These are phyloP conservation scores for Panagrolaimus sp. DNA, from an alignment of 1,140 invertebrate genomes.

Conservation along the genomic window DNA sequence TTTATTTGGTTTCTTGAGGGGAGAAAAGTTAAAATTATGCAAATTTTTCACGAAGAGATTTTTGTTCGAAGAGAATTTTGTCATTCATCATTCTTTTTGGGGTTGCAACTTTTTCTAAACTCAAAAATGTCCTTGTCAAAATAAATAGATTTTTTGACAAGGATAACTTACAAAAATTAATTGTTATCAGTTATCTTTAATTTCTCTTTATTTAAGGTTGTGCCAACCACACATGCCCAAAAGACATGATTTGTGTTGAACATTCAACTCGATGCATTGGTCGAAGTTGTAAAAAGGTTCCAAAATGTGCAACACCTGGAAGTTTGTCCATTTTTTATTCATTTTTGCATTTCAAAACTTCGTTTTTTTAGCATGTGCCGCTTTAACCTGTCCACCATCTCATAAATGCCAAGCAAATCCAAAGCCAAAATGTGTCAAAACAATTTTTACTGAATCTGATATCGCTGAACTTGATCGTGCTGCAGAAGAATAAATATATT, in stretches of 20 bases:
- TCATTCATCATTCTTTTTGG: too few species aligned
- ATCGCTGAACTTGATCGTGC: conserved; percentile 17
- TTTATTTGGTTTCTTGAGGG: background rate
- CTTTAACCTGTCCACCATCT: conserved; percentile 29
- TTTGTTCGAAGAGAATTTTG: too few species aligned
- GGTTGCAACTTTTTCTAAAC: too few species aligned
- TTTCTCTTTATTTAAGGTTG: conserved; percentile 24
- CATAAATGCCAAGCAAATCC: conserved; percentile 27
- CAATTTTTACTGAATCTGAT: conserved; percentile 30
- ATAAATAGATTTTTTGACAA: background rate
- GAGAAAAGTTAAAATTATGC: too few species aligned
- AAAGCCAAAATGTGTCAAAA: conserved; percentile 28
- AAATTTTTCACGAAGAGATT: too few species aligned
- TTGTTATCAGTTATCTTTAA: too few species aligned
- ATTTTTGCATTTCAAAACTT: conserved; percentile 7
- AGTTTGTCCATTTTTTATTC: conserved; percentile 19
- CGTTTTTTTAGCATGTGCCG: conserved; percentile 33
- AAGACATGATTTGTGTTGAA: conserved; percentile 33
- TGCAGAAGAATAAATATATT: background rate
- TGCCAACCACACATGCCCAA: conserved; percentile 16
- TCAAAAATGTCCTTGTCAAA: too few species aligned
- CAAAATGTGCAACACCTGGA: conserved; percentile 29
- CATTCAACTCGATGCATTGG: conserved; percentile 25
- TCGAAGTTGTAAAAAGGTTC: conserved; percentile 28
- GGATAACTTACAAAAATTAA: background rate